Percentiles rank a stretch among this genome's conserved stretches.
Evolutionary conservation across 2,888 invertebrate species (phyloP).

Genomic region (Aporophyla lueneburgensis): DNA sequence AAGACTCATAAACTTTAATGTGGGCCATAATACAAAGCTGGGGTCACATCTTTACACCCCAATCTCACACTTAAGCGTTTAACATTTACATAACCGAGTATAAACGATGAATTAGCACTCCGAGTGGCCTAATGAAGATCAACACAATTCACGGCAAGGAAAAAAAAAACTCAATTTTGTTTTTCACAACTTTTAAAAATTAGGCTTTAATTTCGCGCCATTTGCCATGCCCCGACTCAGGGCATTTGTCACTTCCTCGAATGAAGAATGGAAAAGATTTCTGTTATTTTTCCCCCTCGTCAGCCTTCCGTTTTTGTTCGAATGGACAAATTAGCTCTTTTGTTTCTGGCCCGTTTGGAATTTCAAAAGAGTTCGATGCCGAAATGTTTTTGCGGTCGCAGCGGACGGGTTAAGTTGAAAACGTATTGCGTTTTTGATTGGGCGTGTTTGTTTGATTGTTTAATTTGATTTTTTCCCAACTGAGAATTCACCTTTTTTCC

Average conservation of each 20-base stretch:
- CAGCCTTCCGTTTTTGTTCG: conserved; percentile 67
- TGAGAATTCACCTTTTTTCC: conserved; percentile 46
- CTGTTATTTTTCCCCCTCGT: conserved; percentile 69
- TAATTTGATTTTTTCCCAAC: conserved; percentile 57
- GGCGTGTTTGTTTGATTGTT: conserved; percentile 58
- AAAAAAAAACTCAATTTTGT: conserved; percentile 40
- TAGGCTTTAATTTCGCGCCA: conserved; percentile 75
- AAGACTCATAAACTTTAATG: conserved; percentile 63
- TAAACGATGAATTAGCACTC: conserved; percentile 71
- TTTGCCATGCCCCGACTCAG: conserved; percentile 67
- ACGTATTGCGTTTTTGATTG: conserved; percentile 61
- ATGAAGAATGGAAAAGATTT: conserved; percentile 73
- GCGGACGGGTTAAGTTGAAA: conserved; percentile 61
- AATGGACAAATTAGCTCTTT: conserved; percentile 80
- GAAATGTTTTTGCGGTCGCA: conserved; percentile 65
- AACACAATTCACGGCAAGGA: conserved; percentile 43
- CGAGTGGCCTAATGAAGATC: conserved; percentile 68
- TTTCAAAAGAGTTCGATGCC: conserved; percentile 73
- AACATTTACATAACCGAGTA: conserved; percentile 69
- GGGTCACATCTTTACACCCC: conserved; percentile 67
- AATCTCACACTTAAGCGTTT: conserved; percentile 65
- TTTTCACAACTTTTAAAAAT: conserved; percentile 68
- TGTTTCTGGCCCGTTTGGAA: conserved; percentile 70
- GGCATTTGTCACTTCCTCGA: conserved; percentile 75
- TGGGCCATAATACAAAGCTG: conserved; percentile 59